These are phyloP conservation scores for Ceratina calcarata DNA, from an alignment of 1,140 invertebrate species.

Conservation along the genomic window DNA sequence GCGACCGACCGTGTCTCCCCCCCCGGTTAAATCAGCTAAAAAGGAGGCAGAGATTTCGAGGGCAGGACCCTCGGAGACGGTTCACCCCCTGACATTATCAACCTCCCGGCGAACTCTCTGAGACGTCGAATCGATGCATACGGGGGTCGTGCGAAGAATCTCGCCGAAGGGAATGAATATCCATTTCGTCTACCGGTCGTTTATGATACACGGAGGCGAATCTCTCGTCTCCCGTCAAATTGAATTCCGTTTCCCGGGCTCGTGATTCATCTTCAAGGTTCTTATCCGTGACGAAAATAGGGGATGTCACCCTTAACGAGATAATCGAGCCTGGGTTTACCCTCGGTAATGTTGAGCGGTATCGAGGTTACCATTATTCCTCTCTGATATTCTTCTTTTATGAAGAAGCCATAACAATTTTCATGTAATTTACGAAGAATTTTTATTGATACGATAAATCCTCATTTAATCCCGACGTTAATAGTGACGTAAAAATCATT, in stretches of 20 bases:
- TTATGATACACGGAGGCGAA: constrained; percentile 28
- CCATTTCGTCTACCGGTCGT: constrained; percentile 33
- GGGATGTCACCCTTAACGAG: not conserved
- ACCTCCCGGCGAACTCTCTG: constrained; percentile 19
- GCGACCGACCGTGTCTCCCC: not conserved
- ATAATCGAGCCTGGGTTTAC: constrained; percentile 11
- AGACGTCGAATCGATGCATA: constrained; percentile 22
- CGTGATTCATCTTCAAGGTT: constrained; percentile 17
- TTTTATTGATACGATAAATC: too few relatives aligned
- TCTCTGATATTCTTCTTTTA: too few relatives aligned
- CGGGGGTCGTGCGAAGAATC: constrained; percentile 5
- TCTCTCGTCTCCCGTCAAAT: constrained; percentile 38
- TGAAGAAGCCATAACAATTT: too few relatives aligned
- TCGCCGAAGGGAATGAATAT: constrained; percentile 36
- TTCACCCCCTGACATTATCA: constrained; percentile 40
- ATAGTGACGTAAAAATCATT: too few relatives aligned
- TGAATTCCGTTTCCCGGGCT: constrained; percentile 42
- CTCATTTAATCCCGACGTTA: too few relatives aligned
- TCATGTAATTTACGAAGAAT: too few relatives aligned
- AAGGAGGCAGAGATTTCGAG: constrained; percentile 6
- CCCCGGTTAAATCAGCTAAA: constrained; percentile 3
- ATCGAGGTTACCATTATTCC: too few relatives aligned
- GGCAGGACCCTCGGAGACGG: constrained; percentile 28
- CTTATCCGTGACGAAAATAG: constrained; percentile 3
- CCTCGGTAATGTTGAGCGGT: not conserved